A percentile compares a stretch with the other conserved stretches of the same genome.
Conservation (phyloP, 2,113 vertebrate genomes). For the Callocephalon fimbriatum region DNA sequence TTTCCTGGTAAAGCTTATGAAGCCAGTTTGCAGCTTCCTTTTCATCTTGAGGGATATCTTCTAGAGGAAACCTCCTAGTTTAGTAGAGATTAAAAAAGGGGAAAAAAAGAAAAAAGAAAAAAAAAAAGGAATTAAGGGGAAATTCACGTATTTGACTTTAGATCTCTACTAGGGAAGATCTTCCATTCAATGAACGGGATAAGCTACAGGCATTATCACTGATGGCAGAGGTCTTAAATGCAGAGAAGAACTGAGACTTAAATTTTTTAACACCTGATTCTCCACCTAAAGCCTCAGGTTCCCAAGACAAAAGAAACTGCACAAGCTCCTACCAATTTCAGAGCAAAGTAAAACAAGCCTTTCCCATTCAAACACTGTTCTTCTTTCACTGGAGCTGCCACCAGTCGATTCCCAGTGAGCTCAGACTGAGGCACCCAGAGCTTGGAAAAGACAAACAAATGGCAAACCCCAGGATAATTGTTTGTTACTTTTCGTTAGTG, state of each 20-base stretch:
- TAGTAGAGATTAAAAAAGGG: neutral
- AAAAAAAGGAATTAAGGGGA: neutral
- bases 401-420: neutral
- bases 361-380: neutral
- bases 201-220: neutral
- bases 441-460: neutral
- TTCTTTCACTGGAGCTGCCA: neutral
- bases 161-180: neutral
- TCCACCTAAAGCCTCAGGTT: neutral
- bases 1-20: slow-evolving; percentile 97
- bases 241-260: neutral
- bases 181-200: neutral
- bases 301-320: neutral
- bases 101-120: neutral
- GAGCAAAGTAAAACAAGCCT: neutral
- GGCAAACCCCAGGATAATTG: neutral
- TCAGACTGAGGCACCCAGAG: neutral
- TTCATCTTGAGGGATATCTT: slow-evolving; percentile 92
- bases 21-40: slow-evolving; percentile 92
- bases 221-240: neutral
- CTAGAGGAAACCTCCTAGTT: slow-evolving; percentile 90
- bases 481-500: neutral
- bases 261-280: neutral
- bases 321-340: neutral
- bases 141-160: neutral